Conservation (phyloP, 2,113 vertebrate genomes). For the pig (Sus scrofa) region T2T-Sscrofa CM000812.6:37702501-37703000, state of each 20-base stretch:
- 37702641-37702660: background rate
- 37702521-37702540: no score
- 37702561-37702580: background rate
- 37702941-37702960: background rate
- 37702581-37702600: background rate
- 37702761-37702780: background rate
- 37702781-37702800: background rate
- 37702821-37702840: background rate
- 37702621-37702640: background rate
- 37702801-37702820: background rate
- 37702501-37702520: no score
- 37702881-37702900: background rate
- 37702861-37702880: background rate
- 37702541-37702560: no score
- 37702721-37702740: background rate
- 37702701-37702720: background rate
- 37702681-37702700: background rate
- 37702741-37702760: background rate
- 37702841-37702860: background rate
- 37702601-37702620: background rate
- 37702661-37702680: background rate
- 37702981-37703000: background rate
- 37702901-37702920: background rate
- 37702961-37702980: background rate
- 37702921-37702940: background rate